Percentiles rank a stretch among this genome's conserved stretches.
Conservation (phyloP, 2,888 invertebrate genomes). For the Dione vanillae region DNA sequence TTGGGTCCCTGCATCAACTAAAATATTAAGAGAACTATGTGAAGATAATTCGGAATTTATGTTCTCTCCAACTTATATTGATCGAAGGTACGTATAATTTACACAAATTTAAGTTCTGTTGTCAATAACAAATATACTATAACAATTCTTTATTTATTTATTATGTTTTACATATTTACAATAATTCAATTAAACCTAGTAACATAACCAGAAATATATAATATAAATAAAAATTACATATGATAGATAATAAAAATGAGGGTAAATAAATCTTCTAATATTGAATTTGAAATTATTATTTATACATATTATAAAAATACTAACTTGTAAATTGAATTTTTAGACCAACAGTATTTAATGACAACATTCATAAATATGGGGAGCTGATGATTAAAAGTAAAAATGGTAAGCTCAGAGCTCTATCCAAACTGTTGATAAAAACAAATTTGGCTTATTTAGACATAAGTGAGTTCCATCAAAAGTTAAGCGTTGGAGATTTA, state of each 20-base stretch:
- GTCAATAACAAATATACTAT: too few species aligned
- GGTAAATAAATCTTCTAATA: too few species aligned
- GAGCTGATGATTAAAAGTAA: constrained; percentile 58
- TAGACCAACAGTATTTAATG: constrained; percentile 70
- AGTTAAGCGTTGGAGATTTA: constrained; percentile 55
- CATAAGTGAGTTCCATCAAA: constrained; percentile 55
- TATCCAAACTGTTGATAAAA: constrained; percentile 55
- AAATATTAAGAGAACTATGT: constrained; percentile 55
- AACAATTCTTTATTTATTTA: too few species aligned
- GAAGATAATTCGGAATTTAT: constrained; percentile 54
- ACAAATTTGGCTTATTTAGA: constrained; percentile 57
- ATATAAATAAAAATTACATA: too few species aligned
- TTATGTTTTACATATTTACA: too few species aligned
- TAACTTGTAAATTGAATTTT: constrained; percentile 34
- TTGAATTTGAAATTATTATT: too few species aligned
- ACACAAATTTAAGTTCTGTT: not conserved
- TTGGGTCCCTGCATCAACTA: constrained; percentile 62
- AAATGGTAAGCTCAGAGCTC: constrained; percentile 51
- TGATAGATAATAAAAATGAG: too few species aligned
- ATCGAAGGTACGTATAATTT: constrained; percentile 57
- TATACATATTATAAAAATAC: not conserved
- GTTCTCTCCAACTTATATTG: constrained; percentile 62
- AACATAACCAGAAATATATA: too few species aligned
- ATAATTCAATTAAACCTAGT: too few species aligned
- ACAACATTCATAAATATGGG: constrained; percentile 70